phyloP scores from a whole-genome alignment of 2,888 invertebrate genomes.

The Nomada flava region DNA sequence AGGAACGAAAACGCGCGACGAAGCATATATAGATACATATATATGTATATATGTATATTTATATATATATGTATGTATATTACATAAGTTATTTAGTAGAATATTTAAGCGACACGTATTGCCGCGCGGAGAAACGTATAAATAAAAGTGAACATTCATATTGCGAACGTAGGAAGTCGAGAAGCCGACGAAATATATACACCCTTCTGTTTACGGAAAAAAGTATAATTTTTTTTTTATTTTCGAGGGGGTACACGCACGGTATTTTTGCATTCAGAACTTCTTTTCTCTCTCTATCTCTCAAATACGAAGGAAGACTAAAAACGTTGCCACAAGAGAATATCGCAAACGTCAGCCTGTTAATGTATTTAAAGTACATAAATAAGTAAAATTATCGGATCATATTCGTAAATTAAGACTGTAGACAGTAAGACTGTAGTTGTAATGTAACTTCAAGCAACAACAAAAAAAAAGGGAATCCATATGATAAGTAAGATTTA shows the following conservation, averaged over 20 bases:
- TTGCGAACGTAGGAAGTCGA: conserved; percentile 59
- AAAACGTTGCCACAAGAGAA: not conserved
- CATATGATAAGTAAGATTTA: not conserved
- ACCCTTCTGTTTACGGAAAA: conserved; percentile 47
- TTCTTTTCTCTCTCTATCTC: conserved; percentile 21
- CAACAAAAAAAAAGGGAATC: not conserved
- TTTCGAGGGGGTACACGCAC: conserved; percentile 41
- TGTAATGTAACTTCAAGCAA: not conserved
- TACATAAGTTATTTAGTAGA: conserved; percentile 78
- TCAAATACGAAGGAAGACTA: not conserved
- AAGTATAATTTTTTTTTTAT: not conserved
- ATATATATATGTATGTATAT: conserved; percentile 55
- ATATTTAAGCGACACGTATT: conserved; percentile 68
- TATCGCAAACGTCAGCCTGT: conserved; percentile 9
- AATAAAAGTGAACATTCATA: conserved; percentile 63
- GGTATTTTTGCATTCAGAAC: conserved; percentile 53
- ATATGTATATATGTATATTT: conserved; percentile 33
- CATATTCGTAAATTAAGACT: conserved; percentile 16
- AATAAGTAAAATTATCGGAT: not conserved
- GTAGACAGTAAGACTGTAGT: conserved; percentile 42
- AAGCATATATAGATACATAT: conserved; percentile 4
- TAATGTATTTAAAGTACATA: not conserved
- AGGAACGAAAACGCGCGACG: too few species aligned
- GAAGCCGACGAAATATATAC: conserved; percentile 53
- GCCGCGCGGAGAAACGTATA: conserved; percentile 64